phyloP scores from a whole-genome alignment of 2,113 vertebrate genomes.

The Melanocharis versteri region DNA sequence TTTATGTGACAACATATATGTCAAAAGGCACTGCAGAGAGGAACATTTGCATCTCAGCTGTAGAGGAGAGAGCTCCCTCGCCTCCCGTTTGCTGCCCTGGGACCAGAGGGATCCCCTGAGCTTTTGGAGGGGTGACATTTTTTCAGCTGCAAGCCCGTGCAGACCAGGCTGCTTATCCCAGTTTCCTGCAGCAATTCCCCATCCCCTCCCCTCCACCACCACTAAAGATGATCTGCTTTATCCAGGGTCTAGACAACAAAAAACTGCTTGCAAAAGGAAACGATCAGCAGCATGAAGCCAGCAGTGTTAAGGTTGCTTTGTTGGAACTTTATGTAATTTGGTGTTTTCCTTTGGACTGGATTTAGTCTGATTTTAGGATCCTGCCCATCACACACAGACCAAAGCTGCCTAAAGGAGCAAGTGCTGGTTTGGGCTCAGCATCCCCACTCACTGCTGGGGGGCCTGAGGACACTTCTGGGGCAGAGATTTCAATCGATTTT shows the following conservation, averaged over 20 bases:
- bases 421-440: neutral
- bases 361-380: neutral
- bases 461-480: neutral
- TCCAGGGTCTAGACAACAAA: neutral
- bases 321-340: neutral
- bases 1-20: neutral
- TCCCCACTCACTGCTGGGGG: neutral
- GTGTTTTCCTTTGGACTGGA: neutral
- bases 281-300: neutral
- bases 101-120: neutral
- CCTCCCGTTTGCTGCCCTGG: neutral
- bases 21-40: neutral
- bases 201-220: neutral
- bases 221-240: neutral
- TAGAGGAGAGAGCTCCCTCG: neutral
- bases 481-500: neutral
- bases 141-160: neutral
- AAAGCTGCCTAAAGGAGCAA: neutral
- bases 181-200: neutral
- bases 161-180: neutral
- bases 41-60: neutral
- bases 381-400: neutral
- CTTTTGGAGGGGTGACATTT: neutral
- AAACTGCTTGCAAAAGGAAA: neutral
- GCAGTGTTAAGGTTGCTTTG: neutral